These are phyloP conservation scores for Temnothorax curvispinosus DNA, from an alignment of 1,140 invertebrate species.

Conservation along the genomic window DNA sequence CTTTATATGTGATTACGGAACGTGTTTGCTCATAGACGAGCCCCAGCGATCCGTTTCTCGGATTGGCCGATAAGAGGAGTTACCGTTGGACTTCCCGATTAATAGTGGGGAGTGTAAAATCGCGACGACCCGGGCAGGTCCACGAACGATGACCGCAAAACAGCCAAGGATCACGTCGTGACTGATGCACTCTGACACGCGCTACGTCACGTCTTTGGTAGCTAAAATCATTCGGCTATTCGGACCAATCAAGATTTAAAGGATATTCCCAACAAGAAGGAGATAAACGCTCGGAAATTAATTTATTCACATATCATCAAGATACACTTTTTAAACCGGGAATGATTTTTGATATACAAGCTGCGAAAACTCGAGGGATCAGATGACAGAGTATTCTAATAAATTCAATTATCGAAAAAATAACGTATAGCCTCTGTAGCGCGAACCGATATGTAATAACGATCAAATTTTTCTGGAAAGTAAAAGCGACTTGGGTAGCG, in stretches of 20 bases:
- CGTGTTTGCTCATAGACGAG: not conserved
- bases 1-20: conserved; percentile 65
- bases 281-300: not conserved
- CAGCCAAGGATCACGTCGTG: conserved; percentile 15
- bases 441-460: not conserved
- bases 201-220: not conserved
- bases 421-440: not conserved
- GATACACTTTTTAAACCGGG: not conserved
- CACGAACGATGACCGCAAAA: conserved; percentile 17
- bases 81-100: conserved; percentile 46
- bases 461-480: conserved; percentile 27
- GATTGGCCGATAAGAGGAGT: conserved; percentile 53
- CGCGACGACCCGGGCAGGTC: not conserved
- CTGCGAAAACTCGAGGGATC: not conserved
- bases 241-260: not conserved
- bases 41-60: not conserved
- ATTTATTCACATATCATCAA: not conserved
- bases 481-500: conserved; percentile 47
- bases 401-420: not conserved
- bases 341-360: not conserved
- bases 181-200: conserved; percentile 17
- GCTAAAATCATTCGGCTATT: not conserved
- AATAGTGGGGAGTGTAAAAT: conserved; percentile 46
- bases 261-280: not conserved
- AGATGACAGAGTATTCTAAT: not conserved